Evolutionary conservation across 2,888 invertebrate genomes (phyloP).

Genomic region (Cyrtodaria siliqua): DNA sequence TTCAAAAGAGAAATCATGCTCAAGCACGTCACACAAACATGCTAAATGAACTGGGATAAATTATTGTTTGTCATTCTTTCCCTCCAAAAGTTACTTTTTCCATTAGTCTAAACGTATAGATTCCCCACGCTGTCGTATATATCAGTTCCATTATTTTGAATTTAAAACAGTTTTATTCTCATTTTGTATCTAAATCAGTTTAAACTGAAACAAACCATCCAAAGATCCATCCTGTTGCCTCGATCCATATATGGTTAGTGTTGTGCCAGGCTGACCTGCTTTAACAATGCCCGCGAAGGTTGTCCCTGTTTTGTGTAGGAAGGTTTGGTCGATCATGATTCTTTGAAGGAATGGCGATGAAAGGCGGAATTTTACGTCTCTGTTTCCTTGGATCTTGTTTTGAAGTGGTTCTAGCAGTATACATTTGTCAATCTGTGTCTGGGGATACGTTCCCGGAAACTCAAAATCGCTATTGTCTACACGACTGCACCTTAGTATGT

Average conservation of each 20-base stretch:
- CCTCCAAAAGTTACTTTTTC: too few species aligned
- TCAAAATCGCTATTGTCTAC: background rate
- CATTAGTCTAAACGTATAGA: too few species aligned
- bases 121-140: too few species aligned
- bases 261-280: background rate
- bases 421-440: conserved; percentile 22
- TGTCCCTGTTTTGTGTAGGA: conserved; percentile 7
- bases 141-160: too few species aligned
- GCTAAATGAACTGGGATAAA: too few species aligned
- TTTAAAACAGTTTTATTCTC: too few species aligned
- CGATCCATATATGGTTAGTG: conserved; percentile 12
- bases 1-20: too few species aligned
- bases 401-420: conserved; percentile 1
- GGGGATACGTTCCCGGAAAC: conserved; percentile 15
- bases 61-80: too few species aligned
- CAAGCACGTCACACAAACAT: too few species aligned
- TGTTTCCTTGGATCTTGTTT: conserved; percentile 9
- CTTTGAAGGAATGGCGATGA: conserved; percentile 6
- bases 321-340: conserved; percentile 10
- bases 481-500: conserved; percentile 32
- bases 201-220: conserved; percentile 4
- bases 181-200: background rate
- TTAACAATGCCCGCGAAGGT: conserved; percentile 4
- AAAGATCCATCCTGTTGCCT: background rate
- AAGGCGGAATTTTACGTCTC: background rate